Evolutionary conservation across 1,140 invertebrate species (phyloP).

Genomic region (Ceratoteleas bidentatus): DNA sequence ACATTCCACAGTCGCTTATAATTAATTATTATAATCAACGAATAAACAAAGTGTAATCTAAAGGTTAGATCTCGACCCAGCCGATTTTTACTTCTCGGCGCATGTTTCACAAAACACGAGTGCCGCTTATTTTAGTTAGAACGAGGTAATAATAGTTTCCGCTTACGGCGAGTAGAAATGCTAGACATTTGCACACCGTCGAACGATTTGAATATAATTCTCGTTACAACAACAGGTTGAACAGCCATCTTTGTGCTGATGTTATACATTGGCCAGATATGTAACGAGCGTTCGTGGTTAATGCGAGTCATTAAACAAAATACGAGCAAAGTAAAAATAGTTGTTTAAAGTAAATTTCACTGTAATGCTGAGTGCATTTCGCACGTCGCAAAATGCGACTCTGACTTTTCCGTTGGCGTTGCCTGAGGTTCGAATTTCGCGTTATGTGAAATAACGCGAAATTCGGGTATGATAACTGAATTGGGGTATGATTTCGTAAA

Average conservation of each 20-base stretch:
- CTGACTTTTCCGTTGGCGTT: too few relatives aligned
- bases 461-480: too few relatives aligned
- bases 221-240: slow-evolving; percentile 9
- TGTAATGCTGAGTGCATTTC: too few relatives aligned
- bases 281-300: too few relatives aligned
- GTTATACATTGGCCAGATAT: too few relatives aligned
- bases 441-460: too few relatives aligned
- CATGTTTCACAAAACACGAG: slow-evolving; percentile 6
- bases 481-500: too few relatives aligned
- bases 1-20: background rate
- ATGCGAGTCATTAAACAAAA: too few relatives aligned
- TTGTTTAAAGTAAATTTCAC: too few relatives aligned
- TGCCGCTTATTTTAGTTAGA: slow-evolving; percentile 9
- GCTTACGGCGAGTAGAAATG: slow-evolving; percentile 4
- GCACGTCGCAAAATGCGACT: too few relatives aligned
- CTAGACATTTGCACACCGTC: slow-evolving; percentile 1
- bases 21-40: background rate
- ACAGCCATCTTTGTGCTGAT: slow-evolving; percentile 1
- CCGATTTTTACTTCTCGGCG: background rate
- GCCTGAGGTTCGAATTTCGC: too few relatives aligned
- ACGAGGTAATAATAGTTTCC: slow-evolving; percentile 17
- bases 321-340: too few relatives aligned
- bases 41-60: background rate
- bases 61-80: background rate
- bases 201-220: slow-evolving; percentile 10